phyloP scores from a whole-genome alignment of 2,113 vertebrate genomes.

The Coregonus clupeaformis region DNA sequence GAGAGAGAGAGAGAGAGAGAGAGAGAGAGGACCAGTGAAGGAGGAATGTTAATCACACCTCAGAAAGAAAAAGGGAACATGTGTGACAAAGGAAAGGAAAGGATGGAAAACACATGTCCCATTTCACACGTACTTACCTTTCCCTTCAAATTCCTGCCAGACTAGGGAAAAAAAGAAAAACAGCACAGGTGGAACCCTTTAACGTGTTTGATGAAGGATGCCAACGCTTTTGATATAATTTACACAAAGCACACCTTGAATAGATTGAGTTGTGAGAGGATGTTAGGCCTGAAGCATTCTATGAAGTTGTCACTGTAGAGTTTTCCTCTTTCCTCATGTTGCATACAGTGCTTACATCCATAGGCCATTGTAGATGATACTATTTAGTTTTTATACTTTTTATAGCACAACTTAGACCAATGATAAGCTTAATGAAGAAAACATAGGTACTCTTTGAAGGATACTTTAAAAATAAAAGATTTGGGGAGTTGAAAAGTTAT shows the following conservation, averaged over 20 bases:
- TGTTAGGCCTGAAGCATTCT: neutral
- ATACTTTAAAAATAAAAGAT: constrained; percentile 43
- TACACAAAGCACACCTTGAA: constrained; percentile 54
- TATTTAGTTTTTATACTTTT: constrained; percentile 17
- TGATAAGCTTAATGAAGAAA: constrained; percentile 25
- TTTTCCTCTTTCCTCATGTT: neutral
- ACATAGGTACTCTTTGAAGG: constrained; percentile 45
- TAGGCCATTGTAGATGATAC: constrained; percentile 8
- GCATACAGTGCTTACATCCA: neutral
- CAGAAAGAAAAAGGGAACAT: constrained; percentile 61
- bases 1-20: no score
- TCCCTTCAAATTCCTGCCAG: constrained; percentile 66
- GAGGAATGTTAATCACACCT: constrained; percentile 65
- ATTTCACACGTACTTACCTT: constrained; percentile 79
- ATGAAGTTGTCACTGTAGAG: neutral
- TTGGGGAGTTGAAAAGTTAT: constrained; percentile 76
- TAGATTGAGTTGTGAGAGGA: constrained; percentile 21
- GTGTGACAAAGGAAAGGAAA: constrained; percentile 70
- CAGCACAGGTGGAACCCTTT: constrained; percentile 63
- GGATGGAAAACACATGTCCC: constrained; percentile 81
- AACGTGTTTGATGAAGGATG: constrained; percentile 65
- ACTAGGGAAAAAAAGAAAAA: constrained; percentile 51
- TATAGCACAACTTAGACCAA: constrained; percentile 7
- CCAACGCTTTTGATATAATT: constrained; percentile 64
- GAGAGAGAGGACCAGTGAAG: constrained; percentile 17